phyloP scores from a whole-genome alignment of 2,797 vertebrate genomes.

The Dermochelys coriacea region DNA sequence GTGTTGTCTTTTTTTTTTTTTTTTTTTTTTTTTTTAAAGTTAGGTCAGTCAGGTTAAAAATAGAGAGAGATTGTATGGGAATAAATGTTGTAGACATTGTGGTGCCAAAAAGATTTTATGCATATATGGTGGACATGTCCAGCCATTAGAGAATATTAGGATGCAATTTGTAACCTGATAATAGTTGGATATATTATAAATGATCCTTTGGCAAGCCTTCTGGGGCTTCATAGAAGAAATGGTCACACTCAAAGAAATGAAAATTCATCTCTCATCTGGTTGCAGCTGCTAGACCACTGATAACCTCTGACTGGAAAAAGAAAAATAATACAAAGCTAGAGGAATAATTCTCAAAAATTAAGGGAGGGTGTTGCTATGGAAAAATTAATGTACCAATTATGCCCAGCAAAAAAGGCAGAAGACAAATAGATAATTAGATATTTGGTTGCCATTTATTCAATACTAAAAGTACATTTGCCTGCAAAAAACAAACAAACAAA shows the following conservation, averaged over 20 bases:
- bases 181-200: background rate
- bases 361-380: background rate
- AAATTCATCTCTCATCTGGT: background rate
- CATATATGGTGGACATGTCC: background rate
- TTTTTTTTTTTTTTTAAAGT: too few relatives aligned
- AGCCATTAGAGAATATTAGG: background rate
- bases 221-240: background rate
- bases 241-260: background rate
- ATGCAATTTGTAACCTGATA: background rate
- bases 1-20: too few relatives aligned
- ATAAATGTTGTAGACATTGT: background rate
- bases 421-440: background rate
- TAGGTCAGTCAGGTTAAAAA: background rate
- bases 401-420: fast-evolving
- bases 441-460: background rate
- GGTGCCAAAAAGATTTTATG: background rate
- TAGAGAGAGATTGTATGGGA: background rate
- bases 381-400: background rate
- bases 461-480: background rate
- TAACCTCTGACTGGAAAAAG: background rate
- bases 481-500: background rate
- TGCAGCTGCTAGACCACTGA: background rate
- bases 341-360: background rate
- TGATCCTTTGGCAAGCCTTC: background rate
- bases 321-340: background rate